Conservation (phyloP, 2,113 vertebrate genomes). For the Ailurus styani region DNA sequence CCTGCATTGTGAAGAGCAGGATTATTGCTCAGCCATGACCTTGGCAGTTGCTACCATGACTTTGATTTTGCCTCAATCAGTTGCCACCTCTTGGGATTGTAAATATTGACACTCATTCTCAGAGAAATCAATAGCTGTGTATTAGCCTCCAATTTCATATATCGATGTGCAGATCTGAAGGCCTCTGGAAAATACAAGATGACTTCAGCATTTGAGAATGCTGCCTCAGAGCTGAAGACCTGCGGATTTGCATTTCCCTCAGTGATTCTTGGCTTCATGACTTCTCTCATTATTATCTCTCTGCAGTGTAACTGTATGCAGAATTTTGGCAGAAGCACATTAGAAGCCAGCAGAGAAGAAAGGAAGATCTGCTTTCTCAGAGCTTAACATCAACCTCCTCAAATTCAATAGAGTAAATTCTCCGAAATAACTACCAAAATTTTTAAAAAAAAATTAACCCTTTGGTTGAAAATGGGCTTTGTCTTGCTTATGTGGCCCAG, state of each 20-base stretch:
- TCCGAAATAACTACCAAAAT: not conserved
- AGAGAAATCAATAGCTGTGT: slow-evolving; percentile 65
- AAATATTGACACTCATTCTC: slow-evolving; percentile 66
- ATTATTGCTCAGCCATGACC: slow-evolving; percentile 32
- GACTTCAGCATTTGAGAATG: slow-evolving; percentile 41
- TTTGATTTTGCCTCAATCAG: slow-evolving; percentile 52
- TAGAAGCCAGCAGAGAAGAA: slow-evolving; percentile 12
- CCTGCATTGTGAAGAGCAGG: not conserved
- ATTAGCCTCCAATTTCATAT: slow-evolving; percentile 64
- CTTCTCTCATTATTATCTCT: not conserved
- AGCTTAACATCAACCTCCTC: not conserved
- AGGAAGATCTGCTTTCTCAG: not conserved
- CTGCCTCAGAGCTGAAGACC: not conserved
- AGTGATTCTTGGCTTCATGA: not conserved
- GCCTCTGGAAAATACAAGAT: not conserved
- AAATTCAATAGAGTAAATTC: not conserved
- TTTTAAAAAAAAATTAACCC: not conserved
- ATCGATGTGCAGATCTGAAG: slow-evolving; percentile 39
- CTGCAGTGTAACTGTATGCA: not conserved
- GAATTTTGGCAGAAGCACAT: not conserved
- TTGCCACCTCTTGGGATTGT: slow-evolving; percentile 59
- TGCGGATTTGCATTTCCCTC: not conserved
- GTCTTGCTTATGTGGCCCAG: not conserved
- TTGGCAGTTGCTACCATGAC: slow-evolving; percentile 28
- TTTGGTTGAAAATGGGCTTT: not conserved